Evolutionary conservation across 2,113 vertebrate species (phyloP).

Genomic region (Odontophorus gujanensis): DNA sequence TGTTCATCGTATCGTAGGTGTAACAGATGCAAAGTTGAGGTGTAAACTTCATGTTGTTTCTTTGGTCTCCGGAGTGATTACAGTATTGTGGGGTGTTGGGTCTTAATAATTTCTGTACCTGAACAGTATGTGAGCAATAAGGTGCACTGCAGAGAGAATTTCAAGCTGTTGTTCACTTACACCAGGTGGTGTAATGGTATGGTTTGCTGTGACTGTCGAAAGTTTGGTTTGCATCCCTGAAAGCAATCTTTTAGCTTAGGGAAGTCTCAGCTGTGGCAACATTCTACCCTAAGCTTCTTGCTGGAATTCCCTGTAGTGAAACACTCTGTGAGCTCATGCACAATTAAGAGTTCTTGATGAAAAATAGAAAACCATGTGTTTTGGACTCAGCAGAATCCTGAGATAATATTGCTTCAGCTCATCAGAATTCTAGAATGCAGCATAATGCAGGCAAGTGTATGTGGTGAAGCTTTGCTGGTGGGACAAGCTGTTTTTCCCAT

Average conservation of each 20-base stretch:
- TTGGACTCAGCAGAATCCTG: not conserved
- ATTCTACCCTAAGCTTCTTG: not conserved
- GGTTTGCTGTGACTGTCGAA: not conserved
- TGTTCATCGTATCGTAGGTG: not conserved
- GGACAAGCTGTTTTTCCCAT: not conserved
- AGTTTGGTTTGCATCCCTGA: not conserved
- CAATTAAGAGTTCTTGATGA: not conserved
- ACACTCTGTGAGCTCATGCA: not conserved
- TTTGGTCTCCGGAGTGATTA: not conserved
- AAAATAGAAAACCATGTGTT: fast-evolving
- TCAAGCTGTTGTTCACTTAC: not conserved
- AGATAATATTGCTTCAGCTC: not conserved
- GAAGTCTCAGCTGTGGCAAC: not conserved
- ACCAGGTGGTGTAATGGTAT: not conserved
- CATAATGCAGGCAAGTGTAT: not conserved
- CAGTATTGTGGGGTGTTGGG: not conserved
- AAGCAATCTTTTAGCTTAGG: not conserved
- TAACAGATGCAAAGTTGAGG: not conserved
- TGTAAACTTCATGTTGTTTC: not conserved
- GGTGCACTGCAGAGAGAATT: not conserved
- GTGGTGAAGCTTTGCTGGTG: not conserved
- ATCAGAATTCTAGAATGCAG: not conserved
- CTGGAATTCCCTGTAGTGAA: not conserved
- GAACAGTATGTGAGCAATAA: not conserved
- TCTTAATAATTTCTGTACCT: not conserved